Conservation (phyloP, 2,113 vertebrate species). For the Triplophysa dalaica region DNA sequence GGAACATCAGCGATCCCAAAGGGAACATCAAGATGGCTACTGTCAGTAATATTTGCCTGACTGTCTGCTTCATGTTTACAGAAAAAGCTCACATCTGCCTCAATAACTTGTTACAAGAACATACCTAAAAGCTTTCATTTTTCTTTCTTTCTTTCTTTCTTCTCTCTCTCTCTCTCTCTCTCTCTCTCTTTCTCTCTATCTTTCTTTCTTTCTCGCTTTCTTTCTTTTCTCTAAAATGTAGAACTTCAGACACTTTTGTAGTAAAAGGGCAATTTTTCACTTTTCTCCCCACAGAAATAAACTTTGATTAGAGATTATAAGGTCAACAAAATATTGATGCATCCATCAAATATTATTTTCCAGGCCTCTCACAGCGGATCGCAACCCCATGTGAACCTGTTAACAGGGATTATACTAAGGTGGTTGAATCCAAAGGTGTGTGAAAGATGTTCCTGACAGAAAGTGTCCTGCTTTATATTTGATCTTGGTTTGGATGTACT, state of each 20-base stretch:
- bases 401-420: conserved; percentile 23
- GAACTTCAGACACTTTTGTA: conserved; percentile 9
- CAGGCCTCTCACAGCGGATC: not conserved
- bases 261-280: not conserved
- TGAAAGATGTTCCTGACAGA: conserved; percentile 2
- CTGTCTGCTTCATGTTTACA: conserved; percentile 17
- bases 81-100: not conserved
- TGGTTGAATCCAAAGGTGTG: conserved; percentile 13
- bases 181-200: not conserved
- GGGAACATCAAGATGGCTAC: not conserved
- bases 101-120: not conserved
- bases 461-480: too few species aligned
- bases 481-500: too few species aligned
- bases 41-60: conserved; percentile 27
- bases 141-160: not conserved
- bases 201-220: too few species aligned
- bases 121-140: not conserved
- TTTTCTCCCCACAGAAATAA: conserved; percentile 16
- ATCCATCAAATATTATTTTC: conserved; percentile 44
- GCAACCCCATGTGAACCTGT: not conserved
- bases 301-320: conserved; percentile 50
- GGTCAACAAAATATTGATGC: conserved; percentile 49
- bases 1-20: conserved; percentile 7
- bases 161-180: not conserved
- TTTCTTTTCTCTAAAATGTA: conserved; percentile 27